phyloP scores from a whole-genome alignment of 2,888 invertebrate species.

The Harmothoe impar region DNA sequence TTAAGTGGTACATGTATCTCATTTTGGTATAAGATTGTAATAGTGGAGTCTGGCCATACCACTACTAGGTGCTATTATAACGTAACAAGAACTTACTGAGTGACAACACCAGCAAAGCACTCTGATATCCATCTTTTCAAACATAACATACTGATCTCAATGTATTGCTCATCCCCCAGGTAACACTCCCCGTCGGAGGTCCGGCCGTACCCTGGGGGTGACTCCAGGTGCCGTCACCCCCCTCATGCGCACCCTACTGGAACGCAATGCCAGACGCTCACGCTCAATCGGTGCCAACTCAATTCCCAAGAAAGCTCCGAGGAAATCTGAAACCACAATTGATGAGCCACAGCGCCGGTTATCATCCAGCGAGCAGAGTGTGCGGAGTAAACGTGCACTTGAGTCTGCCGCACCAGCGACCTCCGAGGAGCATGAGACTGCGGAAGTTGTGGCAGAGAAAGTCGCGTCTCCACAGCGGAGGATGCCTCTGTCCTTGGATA shows the following conservation, averaged over 20 bases:
- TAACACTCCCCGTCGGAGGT: not conserved
- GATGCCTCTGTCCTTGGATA: not conserved
- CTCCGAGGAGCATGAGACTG: not conserved
- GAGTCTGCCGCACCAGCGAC: not conserved
- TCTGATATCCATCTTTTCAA: not conserved
- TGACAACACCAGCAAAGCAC: not conserved
- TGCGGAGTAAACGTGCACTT: not conserved
- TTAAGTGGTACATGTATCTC: no score
- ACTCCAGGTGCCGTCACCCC: constrained; percentile 19
- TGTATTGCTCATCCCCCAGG: not conserved
- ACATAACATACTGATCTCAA: not conserved
- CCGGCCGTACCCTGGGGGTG: not conserved
- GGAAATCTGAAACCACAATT: not conserved
- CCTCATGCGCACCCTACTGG: not conserved
- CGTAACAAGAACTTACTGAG: not conserved
- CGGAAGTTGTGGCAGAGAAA: not conserved
- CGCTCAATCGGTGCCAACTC: constrained; percentile 12
- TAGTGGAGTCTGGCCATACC: no score
- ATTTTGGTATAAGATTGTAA: no score
- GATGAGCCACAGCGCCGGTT: not conserved
- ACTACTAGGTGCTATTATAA: not conserved
- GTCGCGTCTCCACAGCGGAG: not conserved
- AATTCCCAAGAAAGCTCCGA: not conserved
- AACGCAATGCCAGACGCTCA: not conserved
- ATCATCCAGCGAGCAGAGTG: not conserved